These are phyloP conservation scores for Thereva nobilitata DNA, from an alignment of 2,888 invertebrate genomes.

Conservation along the genomic window DNA sequence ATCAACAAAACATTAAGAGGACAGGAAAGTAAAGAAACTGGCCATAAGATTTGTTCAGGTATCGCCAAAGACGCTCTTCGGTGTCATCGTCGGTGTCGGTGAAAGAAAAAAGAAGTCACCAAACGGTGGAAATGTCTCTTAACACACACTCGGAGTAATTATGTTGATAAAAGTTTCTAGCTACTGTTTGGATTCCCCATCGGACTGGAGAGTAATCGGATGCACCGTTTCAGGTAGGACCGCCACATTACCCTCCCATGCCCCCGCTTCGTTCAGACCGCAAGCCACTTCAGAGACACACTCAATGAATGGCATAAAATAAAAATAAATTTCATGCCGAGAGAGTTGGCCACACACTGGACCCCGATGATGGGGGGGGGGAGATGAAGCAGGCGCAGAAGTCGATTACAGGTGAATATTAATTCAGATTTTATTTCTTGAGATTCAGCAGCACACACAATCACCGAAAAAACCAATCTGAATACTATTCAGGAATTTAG, in stretches of 20 bases:
- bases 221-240: neutral
- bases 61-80: slow-evolving; percentile 1
- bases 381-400: neutral
- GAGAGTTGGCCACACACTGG: no score
- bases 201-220: neutral
- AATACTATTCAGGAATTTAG: no score
- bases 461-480: no score
- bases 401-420: slow-evolving; percentile 12
- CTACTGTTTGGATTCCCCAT: slow-evolving; percentile 34
- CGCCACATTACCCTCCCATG: no score
- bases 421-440: slow-evolving; percentile 23
- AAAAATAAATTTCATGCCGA: slow-evolving; percentile 25
- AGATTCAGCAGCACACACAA: no score
- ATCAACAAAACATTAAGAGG: slow-evolving; percentile 31
- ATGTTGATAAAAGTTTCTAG: slow-evolving; percentile 38
- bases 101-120: slow-evolving; percentile 11
- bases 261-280: neutral
- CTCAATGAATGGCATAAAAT: slow-evolving; percentile 28
- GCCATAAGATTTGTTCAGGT: neutral
- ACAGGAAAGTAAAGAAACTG: slow-evolving; percentile 14
- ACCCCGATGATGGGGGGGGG: no score
- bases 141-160: slow-evolving; percentile 33
- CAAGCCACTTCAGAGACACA: slow-evolving; percentile 1
- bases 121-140: slow-evolving; percentile 27
- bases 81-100: slow-evolving; percentile 13